phyloP scores from a whole-genome alignment of 2,797 vertebrate species.

The Fundulus diaphanus region DNA sequence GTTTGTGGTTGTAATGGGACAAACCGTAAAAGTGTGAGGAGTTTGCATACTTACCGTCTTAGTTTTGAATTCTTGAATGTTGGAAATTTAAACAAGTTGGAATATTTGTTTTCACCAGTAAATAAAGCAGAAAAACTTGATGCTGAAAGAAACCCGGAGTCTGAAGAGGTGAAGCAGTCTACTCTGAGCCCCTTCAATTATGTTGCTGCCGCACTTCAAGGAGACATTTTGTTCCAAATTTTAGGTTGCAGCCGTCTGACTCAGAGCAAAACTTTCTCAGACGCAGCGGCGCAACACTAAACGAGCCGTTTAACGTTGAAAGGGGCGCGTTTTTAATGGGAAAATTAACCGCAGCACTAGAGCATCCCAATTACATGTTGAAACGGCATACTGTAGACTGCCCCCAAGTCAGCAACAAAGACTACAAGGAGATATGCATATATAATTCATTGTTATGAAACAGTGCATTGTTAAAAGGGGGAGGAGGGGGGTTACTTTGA shows the following conservation, averaged over 20 bases:
- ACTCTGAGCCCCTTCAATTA: slow-evolving; percentile 3
- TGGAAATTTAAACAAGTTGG: neutral
- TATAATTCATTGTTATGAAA: slow-evolving; percentile 34
- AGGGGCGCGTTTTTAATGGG: neutral
- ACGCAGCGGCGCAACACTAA: slow-evolving; percentile 15
- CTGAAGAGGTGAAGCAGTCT: slow-evolving; percentile 15
- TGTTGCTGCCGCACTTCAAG: slow-evolving; percentile 3
- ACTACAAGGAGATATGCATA: slow-evolving; percentile 10
- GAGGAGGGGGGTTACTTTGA: slow-evolving; percentile 24
- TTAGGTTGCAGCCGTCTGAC: neutral
- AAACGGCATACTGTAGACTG: slow-evolving; percentile 12
- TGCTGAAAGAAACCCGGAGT: neutral
- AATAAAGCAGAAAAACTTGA: neutral
- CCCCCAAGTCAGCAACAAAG: slow-evolving; percentile 28
- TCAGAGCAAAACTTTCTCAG: neutral
- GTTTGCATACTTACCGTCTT: neutral
- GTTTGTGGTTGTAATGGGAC: neutral
- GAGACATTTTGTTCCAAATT: slow-evolving; percentile 7
- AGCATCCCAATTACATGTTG: slow-evolving; percentile 28
- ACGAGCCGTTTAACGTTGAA: slow-evolving; percentile 32
- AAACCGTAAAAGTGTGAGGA: neutral
- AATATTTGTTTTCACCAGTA: neutral
- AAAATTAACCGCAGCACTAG: slow-evolving; percentile 23
- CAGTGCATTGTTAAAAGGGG: neutral
- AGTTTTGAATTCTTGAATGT: neutral